These are phyloP conservation scores for Oncorhynchus mykiss DNA, from an alignment of 2,113 vertebrate genomes.

Conservation along the genomic window DNA sequence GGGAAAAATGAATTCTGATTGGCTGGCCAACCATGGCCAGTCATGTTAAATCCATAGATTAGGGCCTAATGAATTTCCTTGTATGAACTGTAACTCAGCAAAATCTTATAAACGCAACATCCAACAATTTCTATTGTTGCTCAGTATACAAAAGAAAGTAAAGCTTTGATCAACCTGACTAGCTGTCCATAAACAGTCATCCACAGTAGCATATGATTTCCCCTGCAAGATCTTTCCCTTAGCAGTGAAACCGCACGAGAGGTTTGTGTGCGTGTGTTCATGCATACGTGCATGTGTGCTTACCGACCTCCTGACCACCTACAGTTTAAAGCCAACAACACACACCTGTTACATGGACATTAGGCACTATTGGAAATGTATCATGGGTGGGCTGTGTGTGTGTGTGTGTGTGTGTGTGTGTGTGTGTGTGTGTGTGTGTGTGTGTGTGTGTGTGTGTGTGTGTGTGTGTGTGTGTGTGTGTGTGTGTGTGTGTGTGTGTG, in stretches of 20 bases:
- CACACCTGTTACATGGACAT: slow-evolving; percentile 3
- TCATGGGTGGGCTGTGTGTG: background rate
- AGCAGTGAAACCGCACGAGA: no score
- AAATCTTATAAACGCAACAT: no score
- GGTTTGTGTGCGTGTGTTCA: background rate
- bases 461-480: background rate
- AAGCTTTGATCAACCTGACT: background rate
- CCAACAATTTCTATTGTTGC: no score
- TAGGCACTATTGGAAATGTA: background rate
- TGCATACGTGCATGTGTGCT: background rate
- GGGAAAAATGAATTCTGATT: no score
- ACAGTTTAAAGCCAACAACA: background rate
- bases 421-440: background rate
- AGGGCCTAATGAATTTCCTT: no score
- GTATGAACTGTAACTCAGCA: no score
- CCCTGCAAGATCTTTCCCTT: background rate
- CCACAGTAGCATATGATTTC: background rate
- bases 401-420: background rate
- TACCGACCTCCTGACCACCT: background rate
- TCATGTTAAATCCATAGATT: no score
- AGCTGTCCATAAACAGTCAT: no score
- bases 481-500: background rate
- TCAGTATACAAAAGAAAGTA: no score
- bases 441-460: slow-evolving; percentile 8
- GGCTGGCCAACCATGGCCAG: no score